phyloP scores from a whole-genome alignment of 1,140 invertebrate species.

The Ostrea edulis region DNA sequence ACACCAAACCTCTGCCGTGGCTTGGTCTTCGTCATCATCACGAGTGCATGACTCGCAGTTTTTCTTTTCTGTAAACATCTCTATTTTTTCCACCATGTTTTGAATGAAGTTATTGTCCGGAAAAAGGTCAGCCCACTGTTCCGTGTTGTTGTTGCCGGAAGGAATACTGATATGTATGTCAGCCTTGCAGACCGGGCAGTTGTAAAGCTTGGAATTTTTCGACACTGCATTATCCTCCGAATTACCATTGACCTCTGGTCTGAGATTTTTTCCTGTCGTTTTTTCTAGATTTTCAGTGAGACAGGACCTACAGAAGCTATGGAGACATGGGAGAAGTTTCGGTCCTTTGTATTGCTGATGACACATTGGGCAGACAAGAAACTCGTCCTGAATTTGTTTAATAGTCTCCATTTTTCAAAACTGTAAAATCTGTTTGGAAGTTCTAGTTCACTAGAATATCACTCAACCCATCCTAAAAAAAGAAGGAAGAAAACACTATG shows the following conservation, averaged over 20 bases:
- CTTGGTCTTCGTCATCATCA: conserved; percentile 48
- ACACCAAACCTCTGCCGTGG: conserved; percentile 64
- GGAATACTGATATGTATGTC: conserved; percentile 58
- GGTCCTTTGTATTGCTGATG: conserved; percentile 62
- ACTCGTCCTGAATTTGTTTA: conserved; percentile 66
- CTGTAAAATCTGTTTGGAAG: not conserved
- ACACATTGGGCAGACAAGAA: conserved; percentile 69
- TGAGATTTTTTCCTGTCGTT: conserved; percentile 79
- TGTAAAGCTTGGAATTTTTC: conserved; percentile 67
- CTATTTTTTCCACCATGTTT: conserved; percentile 66
- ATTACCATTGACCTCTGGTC: conserved; percentile 37
- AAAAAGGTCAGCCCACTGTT: conserved; percentile 63
- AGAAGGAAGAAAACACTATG: not conserved
- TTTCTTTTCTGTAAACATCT: conserved; percentile 60
- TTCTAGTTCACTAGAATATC: not conserved
- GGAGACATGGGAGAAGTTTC: conserved; percentile 71
- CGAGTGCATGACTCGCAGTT: conserved; percentile 62
- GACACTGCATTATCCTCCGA: conserved; percentile 8
- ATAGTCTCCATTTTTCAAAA: conserved; percentile 62
- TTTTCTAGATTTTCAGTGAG: conserved; percentile 81
- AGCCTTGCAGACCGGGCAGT: conserved; percentile 63
- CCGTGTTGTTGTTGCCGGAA: conserved; percentile 51
- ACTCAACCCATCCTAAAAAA: conserved; percentile 1
- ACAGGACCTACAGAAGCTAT: conserved; percentile 80
- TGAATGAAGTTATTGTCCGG: conserved; percentile 69